Percentiles rank a stretch among this genome's conserved stretches.
Conservation (phyloP, 2,113 vertebrate genomes). For the Ciconia boyciana region DNA sequence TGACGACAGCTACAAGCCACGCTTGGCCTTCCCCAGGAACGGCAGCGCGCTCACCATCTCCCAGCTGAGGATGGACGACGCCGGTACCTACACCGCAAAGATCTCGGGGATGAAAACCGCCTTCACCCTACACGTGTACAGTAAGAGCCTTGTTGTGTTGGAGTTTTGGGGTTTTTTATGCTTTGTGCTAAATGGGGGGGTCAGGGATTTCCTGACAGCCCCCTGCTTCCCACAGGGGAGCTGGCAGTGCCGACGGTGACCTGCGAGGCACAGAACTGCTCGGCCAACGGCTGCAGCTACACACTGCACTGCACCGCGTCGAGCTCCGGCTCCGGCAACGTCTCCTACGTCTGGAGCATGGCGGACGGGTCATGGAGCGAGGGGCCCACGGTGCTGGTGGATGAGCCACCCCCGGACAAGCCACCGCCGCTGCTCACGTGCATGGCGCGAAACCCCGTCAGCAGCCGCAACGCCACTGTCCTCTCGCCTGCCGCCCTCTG, state of each 20-base stretch:
- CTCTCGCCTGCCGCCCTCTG: rapidly evolving
- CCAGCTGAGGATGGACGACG: neutral
- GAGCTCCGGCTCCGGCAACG: rapidly evolving
- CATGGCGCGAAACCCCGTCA: neutral
- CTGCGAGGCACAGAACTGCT: neutral
- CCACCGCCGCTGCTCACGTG: rapidly evolving
- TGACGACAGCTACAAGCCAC: rapidly evolving
- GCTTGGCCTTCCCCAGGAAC: rapidly evolving
- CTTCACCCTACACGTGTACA: neutral
- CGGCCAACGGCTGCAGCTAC: rapidly evolving
- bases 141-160: neutral
- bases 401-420: rapidly evolving
- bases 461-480: rapidly evolving
- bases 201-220: neutral
- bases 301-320: rapidly evolving
- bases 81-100: rapidly evolving
- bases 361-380: rapidly evolving
- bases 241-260: neutral
- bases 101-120: rapidly evolving
- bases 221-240: neutral
- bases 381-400: rapidly evolving
- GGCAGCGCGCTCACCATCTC: neutral
- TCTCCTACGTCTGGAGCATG: rapidly evolving
- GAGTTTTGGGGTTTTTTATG: rapidly evolving
- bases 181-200: neutral